Evolutionary conservation across 2,888 invertebrate genomes (phyloP).

Genomic region (Gandaritis pyraliata): DNA sequence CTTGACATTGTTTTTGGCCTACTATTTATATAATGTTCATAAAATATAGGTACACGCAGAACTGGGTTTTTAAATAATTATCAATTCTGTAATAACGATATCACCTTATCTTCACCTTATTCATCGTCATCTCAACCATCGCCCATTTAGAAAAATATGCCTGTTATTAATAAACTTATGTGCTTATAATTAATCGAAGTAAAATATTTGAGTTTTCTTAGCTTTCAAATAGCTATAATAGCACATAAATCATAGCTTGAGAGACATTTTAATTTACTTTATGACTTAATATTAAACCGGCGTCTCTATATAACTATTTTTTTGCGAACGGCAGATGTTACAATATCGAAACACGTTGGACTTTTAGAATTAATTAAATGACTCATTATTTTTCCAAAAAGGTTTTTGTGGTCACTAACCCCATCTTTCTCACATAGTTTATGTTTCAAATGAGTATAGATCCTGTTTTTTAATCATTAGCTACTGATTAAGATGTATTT

Average conservation of each 20-base stretch:
- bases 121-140: not conserved
- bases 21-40: too few relatives aligned
- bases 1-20: not conserved
- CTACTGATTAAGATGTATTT: not conserved
- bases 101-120: not conserved
- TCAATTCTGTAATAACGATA: not conserved
- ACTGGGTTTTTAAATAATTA: not conserved
- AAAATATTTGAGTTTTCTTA: slow-evolving; percentile 25
- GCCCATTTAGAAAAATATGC: not conserved
- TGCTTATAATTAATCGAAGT: slow-evolving; percentile 16
- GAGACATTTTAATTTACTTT: slow-evolving; percentile 36
- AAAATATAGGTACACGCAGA: not conserved
- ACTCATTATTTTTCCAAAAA: slow-evolving; percentile 38
- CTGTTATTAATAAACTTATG: slow-evolving; percentile 9
- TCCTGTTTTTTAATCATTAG: not conserved
- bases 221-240: slow-evolving; percentile 27
- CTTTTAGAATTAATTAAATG: slow-evolving; percentile 34
- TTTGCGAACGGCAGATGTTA: slow-evolving; percentile 40
- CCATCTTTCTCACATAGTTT: slow-evolving; percentile 30
- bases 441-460: not conserved
- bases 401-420: slow-evolving; percentile 27
- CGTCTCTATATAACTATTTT: slow-evolving; percentile 27
- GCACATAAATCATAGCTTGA: slow-evolving; percentile 33
- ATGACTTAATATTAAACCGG: slow-evolving; percentile 39
- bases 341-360: slow-evolving; percentile 30